Percentiles rank a stretch among this genome's conserved stretches.
These are phyloP conservation scores for Martes martes DNA, from an alignment of 2,113 vertebrate genomes.

Conservation along the genomic window DNA sequence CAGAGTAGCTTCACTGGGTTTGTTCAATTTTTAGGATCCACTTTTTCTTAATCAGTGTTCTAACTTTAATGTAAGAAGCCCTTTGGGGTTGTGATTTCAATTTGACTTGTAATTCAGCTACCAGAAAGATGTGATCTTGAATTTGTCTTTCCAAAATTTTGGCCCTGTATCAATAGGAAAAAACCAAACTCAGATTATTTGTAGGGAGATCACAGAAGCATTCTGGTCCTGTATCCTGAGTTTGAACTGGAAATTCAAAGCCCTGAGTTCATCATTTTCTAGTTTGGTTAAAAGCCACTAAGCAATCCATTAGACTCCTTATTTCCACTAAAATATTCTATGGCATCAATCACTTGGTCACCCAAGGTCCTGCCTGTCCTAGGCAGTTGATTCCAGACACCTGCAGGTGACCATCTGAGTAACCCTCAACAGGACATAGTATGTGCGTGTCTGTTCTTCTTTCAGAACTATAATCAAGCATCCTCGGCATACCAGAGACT, in stretches of 20 bases:
- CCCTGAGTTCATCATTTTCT: background rate
- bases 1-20: background rate
- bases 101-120: constrained; percentile 5
- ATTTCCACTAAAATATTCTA: background rate
- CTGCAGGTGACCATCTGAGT: background rate
- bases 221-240: background rate
- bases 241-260: background rate
- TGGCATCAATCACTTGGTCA: background rate
- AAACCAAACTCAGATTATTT: background rate
- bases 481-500: background rate
- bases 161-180: background rate
- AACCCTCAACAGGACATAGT: background rate
- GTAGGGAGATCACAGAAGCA: background rate
- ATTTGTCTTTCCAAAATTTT: background rate
- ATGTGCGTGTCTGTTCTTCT: background rate
- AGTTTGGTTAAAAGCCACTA: constrained; percentile 6
- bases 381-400: background rate
- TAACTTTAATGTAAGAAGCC: background rate
- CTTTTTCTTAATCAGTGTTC: background rate
- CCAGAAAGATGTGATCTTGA: background rate
- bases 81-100: background rate
- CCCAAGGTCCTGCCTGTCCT: background rate
- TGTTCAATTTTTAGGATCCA: background rate
- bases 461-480: background rate
- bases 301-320: background rate